Percentiles rank a stretch among this genome's conserved stretches.
phyloP scores from a whole-genome alignment of 2,888 invertebrate species.

The Pheosia gnoma region DNA sequence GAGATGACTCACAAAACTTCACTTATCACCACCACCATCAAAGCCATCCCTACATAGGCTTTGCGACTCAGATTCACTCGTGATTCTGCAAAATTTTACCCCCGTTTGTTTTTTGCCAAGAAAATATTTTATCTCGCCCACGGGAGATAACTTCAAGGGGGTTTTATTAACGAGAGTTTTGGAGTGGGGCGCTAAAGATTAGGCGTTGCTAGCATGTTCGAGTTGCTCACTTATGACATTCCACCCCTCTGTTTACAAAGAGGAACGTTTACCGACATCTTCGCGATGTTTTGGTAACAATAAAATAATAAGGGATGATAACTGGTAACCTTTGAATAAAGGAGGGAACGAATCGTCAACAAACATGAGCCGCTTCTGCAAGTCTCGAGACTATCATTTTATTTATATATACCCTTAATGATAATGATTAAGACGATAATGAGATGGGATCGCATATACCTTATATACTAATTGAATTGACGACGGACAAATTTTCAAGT shows the following conservation, averaged over 20 bases:
- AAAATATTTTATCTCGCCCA: constrained; percentile 69
- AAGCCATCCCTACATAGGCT: too few species aligned
- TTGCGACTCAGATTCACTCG: constrained; percentile 19
- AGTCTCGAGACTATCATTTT: constrained; percentile 6
- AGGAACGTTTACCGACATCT: constrained; percentile 27
- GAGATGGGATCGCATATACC: too few species aligned
- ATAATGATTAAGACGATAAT: too few species aligned
- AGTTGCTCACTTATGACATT: constrained; percentile 60
- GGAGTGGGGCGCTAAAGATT: constrained; percentile 61
- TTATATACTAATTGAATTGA: too few species aligned
- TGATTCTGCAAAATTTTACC: constrained; percentile 53
- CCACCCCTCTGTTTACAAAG: constrained; percentile 41
- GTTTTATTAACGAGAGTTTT: constrained; percentile 77
- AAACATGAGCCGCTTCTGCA: too few species aligned
- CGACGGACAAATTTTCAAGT: too few species aligned
- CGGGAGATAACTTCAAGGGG: constrained; percentile 65
- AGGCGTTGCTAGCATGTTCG: constrained; percentile 61
- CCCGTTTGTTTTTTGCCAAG: constrained; percentile 61
- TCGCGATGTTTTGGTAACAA: constrained; percentile 23
- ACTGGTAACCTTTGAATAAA: constrained; percentile 11
- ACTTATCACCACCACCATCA: background rate
- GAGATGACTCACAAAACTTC: background rate
- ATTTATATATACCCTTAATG: too few species aligned
- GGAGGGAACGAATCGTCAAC: background rate
- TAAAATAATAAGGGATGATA: constrained; percentile 32